Base-by-base conservation (phyloP, 2,888 invertebrate genomes). In the Microctonus aethiopoides region DNA sequence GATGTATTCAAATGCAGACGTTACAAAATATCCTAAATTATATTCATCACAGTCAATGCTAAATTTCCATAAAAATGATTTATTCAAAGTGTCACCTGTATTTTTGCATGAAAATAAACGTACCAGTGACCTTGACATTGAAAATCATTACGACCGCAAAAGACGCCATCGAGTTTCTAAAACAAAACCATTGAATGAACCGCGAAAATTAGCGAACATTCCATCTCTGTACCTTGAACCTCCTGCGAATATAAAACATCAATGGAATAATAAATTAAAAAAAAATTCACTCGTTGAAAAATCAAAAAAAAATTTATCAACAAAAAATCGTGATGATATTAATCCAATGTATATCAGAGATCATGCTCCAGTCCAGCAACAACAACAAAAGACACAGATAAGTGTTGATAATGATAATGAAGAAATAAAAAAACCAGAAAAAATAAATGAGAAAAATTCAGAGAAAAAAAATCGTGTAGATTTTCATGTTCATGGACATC, bases 401-500 rank as follows among this genome's bases (percentile, higher is more conserved):
- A 16, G 32, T 66, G 32, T n/a, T n/a, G n/a, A n/a, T n/a, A n/a
- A n/a, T n/a, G n/a, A n/a, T n/a, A 68, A 36, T 2, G 54, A 66
- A n/a, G 59, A 62, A 39, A 71, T 59, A 4, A 65, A 41, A 13
- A 62, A 62, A 13, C 3, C n/a, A 16, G 66, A 71, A 32, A 11
- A 51, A n/a, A 65, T 13, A n/a, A 13, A n/a, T 13, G 68, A 71
- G 11, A 39, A 63, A 22, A 46, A 70, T 29, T 79, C 79, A 0
- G 67, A 75, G 9, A 73, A 83, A 39, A 87, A 87, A 36, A 89
- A 89, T 68, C 83, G 93, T 70, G 89, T 93, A 4, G 91, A 92
- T 83, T 95, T 94, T 88, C 93, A 94, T 81, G 91, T 95, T 88
- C 92, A 93, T 79, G 95, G 95, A 74, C 92, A 94, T 87, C 91